A percentile compares a stretch with the other conserved stretches of the same genome.
These are phyloP conservation scores for Guaruba guarouba DNA, from an alignment of 2,113 vertebrate species.

Conservation along the genomic window DNA sequence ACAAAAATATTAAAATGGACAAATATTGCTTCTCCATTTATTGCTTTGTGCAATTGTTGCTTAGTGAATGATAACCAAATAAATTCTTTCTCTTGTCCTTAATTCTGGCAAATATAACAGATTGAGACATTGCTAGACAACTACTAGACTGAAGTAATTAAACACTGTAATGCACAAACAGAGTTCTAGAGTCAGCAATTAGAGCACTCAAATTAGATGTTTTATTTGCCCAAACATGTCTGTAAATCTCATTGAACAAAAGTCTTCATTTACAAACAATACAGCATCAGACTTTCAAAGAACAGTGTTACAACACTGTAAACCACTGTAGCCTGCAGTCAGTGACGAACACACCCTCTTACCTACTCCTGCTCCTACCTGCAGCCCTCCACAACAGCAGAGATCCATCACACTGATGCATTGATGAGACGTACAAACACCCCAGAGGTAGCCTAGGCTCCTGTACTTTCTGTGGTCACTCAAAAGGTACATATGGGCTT, in stretches of 20 bases:
- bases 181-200: constrained; percentile 55
- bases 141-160: constrained; percentile 62
- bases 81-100: not conserved
- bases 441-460: not conserved
- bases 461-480: not conserved
- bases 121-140: constrained; percentile 46
- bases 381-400: not conserved
- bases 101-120: constrained; percentile 33
- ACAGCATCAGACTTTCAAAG: not conserved
- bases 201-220: constrained; percentile 37
- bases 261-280: constrained; percentile 20
- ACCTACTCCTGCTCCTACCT: not conserved
- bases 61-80: not conserved
- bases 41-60: not conserved
- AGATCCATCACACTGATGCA: not conserved
- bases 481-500: rapidly evolving
- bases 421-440: rapidly evolving
- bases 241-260: constrained; percentile 10
- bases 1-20: constrained; percentile 24
- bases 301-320: not conserved
- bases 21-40: constrained; percentile 7
- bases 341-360: too few species aligned
- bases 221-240: constrained; percentile 44
- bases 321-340: not conserved
- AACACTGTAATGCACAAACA: constrained; percentile 52